A percentile compares a stretch with the other conserved stretches of the same genome.
Evolutionary conservation across 2,797 vertebrate species (phyloP).

Genomic region (Aythya fuligula): DNA sequence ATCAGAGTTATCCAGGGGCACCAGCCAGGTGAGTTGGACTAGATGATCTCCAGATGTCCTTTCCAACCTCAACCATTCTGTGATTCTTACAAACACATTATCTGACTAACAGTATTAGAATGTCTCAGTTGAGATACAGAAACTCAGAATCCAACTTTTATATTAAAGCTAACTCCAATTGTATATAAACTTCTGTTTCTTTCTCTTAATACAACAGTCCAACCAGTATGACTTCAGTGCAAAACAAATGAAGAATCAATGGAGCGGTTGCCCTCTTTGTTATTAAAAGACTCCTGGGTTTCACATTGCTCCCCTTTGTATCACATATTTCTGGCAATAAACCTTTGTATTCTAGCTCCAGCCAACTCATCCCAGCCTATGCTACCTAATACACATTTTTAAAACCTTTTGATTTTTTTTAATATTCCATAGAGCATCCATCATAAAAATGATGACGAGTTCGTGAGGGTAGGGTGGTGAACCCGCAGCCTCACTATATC

Average conservation of each 20-base stretch:
- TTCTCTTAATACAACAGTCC: neutral
- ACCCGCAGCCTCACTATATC: neutral
- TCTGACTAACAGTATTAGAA: neutral
- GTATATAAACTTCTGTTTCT: neutral
- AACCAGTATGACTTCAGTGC: neutral
- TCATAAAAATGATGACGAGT: neutral
- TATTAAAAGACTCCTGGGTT: conserved; percentile 12
- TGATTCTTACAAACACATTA: neutral
- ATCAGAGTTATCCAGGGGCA: neutral
- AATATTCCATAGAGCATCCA: neutral
- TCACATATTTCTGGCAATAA: conserved; percentile 3
- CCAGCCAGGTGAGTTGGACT: no score
- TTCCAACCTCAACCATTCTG: no score
- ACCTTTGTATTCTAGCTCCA: neutral
- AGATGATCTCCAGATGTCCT: no score
- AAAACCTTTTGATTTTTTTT: neutral
- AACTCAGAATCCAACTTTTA: neutral
- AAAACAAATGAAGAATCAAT: conserved; percentile 50
- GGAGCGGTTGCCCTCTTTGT: neutral
- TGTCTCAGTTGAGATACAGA: neutral
- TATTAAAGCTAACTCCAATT: neutral
- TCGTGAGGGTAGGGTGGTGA: neutral
- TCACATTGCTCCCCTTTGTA: neutral
- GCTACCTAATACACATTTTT: neutral
- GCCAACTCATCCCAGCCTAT: neutral